Evolutionary conservation across 2,888 invertebrate species (phyloP).

Genomic region (Mamestra brassicae): DNA sequence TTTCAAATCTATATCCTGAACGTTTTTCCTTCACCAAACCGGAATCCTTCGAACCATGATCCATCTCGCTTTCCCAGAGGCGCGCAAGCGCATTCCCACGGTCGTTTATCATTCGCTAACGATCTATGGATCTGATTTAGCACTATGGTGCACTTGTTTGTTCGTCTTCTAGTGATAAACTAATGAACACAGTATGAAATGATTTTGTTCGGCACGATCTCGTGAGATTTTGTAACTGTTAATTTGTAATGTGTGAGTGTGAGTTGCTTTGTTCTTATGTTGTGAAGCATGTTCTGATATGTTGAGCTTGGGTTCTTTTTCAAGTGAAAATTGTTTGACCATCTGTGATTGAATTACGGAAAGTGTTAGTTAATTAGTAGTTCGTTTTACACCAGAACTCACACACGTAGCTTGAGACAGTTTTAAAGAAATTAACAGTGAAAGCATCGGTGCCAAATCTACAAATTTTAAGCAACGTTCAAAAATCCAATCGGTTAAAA

Average conservation of each 20-base stretch:
- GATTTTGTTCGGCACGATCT: slow-evolving; percentile 47
- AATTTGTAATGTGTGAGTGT: slow-evolving; percentile 20
- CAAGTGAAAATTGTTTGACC: neutral
- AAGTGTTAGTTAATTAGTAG: neutral
- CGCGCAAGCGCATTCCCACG: slow-evolving; percentile 73
- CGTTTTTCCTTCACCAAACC: slow-evolving; percentile 58
- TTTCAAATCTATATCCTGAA: slow-evolving; percentile 37
- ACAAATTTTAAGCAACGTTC: too few species aligned
- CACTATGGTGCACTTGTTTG: slow-evolving; percentile 67
- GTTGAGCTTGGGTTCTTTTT: neutral
- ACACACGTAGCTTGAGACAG: neutral
- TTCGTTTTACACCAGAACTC: neutral
- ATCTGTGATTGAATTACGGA: neutral
- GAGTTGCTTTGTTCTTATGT: slow-evolving; percentile 9
- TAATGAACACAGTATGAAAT: slow-evolving; percentile 63
- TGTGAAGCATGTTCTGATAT: slow-evolving; percentile 1
- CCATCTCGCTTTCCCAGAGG: slow-evolving; percentile 66
- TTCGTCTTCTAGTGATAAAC: slow-evolving; percentile 59
- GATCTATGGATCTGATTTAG: slow-evolving; percentile 74
- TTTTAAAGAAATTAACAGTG: neutral
- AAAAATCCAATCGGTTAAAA: too few species aligned
- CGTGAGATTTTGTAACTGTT: slow-evolving; percentile 47
- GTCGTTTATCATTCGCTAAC: slow-evolving; percentile 73
- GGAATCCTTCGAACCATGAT: slow-evolving; percentile 55
- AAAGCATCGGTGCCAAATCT: too few species aligned